These are phyloP conservation scores for Etheostoma spectabile DNA, from an alignment of 2,113 vertebrate genomes.

Conservation along the genomic window DNA sequence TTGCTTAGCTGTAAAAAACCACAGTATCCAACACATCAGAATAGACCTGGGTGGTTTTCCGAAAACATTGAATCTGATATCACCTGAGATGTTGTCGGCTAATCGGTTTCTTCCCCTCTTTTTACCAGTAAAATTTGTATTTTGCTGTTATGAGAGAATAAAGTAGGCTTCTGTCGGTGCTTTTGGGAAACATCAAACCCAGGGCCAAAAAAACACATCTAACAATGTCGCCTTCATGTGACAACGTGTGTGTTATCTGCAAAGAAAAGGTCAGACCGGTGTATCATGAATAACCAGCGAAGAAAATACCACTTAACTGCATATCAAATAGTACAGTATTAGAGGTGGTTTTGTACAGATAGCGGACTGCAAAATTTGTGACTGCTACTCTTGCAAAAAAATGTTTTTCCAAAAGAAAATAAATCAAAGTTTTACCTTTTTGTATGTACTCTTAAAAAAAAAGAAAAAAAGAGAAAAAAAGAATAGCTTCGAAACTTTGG, in stretches of 20 bases:
- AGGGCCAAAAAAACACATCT: not conserved
- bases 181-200: conserved; percentile 45
- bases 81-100: conserved; percentile 15
- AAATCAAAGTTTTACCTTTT: conserved; percentile 72
- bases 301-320: conserved; percentile 45
- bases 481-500: conserved; percentile 59
- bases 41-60: conserved; percentile 34
- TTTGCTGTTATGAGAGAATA: conserved; percentile 7
- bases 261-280: conserved; percentile 75
- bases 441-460: conserved; percentile 69
- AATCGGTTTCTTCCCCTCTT: conserved; percentile 6
- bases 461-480: conserved; percentile 35
- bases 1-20: conserved; percentile 36
- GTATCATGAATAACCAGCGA: conserved; percentile 57
- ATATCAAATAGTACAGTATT: conserved; percentile 32
- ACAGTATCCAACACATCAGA: conserved; percentile 35
- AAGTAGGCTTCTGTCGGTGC: conserved; percentile 26
- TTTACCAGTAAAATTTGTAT: not conserved
- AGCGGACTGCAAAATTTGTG: conserved; percentile 42
- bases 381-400: conserved; percentile 62
- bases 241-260: conserved; percentile 46
- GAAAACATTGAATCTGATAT: conserved; percentile 42
- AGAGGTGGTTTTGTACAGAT: conserved; percentile 52
- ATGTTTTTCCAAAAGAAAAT: conserved; percentile 78
- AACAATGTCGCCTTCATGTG: not conserved